Conservation (phyloP, 2,888 invertebrate genomes). For the Disparrhopalites patrizii region DNA sequence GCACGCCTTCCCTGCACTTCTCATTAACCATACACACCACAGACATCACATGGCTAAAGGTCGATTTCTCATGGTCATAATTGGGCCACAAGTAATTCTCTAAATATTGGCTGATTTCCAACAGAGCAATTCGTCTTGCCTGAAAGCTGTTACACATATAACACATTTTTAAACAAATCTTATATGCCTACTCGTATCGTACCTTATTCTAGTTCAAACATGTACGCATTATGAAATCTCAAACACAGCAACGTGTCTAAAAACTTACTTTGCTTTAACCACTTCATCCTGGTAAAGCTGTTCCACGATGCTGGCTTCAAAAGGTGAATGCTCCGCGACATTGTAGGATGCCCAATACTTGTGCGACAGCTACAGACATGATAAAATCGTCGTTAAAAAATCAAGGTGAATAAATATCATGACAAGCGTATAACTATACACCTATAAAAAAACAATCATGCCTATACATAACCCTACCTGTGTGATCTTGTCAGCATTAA, state of each 20-base stretch:
- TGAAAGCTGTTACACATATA: constrained; percentile 59
- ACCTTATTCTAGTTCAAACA: neutral
- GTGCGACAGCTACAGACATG: constrained; percentile 75
- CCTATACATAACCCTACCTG: constrained; percentile 68
- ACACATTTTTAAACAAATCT: too few relatives aligned
- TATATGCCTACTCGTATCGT: neutral
- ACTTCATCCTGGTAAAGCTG: constrained; percentile 86
- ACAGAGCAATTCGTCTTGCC: constrained; percentile 85
- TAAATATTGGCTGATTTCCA: constrained; percentile 95
- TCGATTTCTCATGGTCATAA: constrained; percentile 69
- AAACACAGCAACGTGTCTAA: neutral
- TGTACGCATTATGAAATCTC: too few relatives aligned
- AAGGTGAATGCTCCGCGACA: constrained; percentile 65
- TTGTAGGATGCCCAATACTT: constrained; percentile 92
- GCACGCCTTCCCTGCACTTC: constrained; percentile 93
- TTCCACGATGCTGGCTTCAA: constrained; percentile 74
- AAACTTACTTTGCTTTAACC: constrained; percentile 65
- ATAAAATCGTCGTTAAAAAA: too few relatives aligned
- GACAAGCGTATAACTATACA: too few relatives aligned
- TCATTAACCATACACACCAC: constrained; percentile 99
- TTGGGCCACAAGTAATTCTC: constrained; percentile 98
- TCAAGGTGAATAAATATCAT: too few relatives aligned
- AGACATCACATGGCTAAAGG: constrained; percentile 87
- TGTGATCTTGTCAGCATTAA: constrained; percentile 83
- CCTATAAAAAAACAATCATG: too few relatives aligned